phyloP scores from a whole-genome alignment of 1,140 invertebrate genomes.

The Drosophila seguyi region DNA sequence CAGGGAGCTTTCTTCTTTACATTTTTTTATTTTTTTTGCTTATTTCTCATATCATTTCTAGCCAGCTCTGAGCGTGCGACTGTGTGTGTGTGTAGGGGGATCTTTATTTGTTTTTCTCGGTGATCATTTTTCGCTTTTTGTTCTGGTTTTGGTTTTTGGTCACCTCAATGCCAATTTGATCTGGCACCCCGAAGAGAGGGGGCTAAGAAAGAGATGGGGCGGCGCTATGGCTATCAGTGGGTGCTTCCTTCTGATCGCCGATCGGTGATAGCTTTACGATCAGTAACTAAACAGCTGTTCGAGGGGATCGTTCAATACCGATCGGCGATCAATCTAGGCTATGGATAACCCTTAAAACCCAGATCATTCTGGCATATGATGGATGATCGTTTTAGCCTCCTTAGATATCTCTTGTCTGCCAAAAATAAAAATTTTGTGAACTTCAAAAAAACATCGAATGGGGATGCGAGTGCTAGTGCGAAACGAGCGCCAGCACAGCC shows the following conservation, averaged over 20 bases:
- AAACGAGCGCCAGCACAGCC: constrained; percentile 21
- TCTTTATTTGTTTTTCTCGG: constrained; percentile 66
- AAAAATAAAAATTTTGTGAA: constrained; percentile 51
- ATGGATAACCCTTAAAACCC: constrained; percentile 8
- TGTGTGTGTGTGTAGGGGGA: constrained; percentile 17
- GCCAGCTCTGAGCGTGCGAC: constrained; percentile 17
- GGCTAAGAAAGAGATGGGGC: constrained; percentile 10
- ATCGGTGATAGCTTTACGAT: constrained; percentile 49
- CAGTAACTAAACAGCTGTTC: constrained; percentile 38
- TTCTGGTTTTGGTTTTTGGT: constrained; percentile 73
- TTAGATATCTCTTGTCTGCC: constrained; percentile 43
- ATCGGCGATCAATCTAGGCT: neutral
- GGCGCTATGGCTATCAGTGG: constrained; percentile 8
- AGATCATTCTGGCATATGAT: constrained; percentile 29
- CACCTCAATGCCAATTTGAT: constrained; percentile 81
- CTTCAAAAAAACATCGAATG: constrained; percentile 62
- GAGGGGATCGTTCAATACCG: constrained; percentile 8
- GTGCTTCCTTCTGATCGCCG: constrained; percentile 27
- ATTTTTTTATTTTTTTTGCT: constrained; percentile 31
- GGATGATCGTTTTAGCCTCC: constrained; percentile 22
- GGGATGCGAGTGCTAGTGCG: constrained; percentile 28
- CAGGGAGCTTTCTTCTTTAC: constrained; percentile 42
- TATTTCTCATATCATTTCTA: constrained; percentile 66
- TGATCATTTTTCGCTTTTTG: constrained; percentile 79
- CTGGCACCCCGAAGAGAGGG: constrained; percentile 46